Evolutionary conservation across 1,140 invertebrate genomes (phyloP), one percentile per base, ranked within the genome.

Genomic region (Zaprionus tsacasi): DNA sequence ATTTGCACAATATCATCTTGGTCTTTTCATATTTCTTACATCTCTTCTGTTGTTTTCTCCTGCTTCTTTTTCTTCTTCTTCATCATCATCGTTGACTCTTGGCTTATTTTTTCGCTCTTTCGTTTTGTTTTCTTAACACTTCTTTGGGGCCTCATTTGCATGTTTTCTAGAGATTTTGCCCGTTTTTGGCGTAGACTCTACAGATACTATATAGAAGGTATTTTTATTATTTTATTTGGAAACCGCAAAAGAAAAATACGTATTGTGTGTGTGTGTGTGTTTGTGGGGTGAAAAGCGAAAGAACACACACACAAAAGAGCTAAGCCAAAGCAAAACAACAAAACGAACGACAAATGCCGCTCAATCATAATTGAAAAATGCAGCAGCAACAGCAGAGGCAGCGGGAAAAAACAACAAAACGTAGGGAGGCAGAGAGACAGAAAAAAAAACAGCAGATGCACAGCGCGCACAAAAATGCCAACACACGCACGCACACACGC

Each of bases 341-440:
- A 89, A 89, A 88, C 81, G 75, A 70, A 68, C 78, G 85, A 88
- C 83, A 83, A 88, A 89, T 87, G 80, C 83, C 64, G 83, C 83
- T 87, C 83, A 87, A 87, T 87, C 83, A 87, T 87, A 87, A 87
- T 87, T 87, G 85, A 87, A 87, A 87, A 87, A 87, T 78, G 79
- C 77, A 78, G 65, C 81, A 78, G 74, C 64, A 69, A 56, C 54
- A 79, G 68, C 55, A 69, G 21, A 21, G 21, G 65, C 71, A 59
- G 74, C 57, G 76, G 60, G 68, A 77, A 77, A 77, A 70, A 79
- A 70, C 40, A 83, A 77, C 73, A 83, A 64, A 70, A 70, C 25
- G 35, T 30, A 57, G 40, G 55, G 55, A 71, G 35, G 57, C 38
- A 66, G 30, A 17, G 15, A 50, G 52, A 65, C 21, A 67, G 50